phyloP scores from a whole-genome alignment of 1,140 invertebrate genomes.

The Panagrolaimus sp. region DNA sequence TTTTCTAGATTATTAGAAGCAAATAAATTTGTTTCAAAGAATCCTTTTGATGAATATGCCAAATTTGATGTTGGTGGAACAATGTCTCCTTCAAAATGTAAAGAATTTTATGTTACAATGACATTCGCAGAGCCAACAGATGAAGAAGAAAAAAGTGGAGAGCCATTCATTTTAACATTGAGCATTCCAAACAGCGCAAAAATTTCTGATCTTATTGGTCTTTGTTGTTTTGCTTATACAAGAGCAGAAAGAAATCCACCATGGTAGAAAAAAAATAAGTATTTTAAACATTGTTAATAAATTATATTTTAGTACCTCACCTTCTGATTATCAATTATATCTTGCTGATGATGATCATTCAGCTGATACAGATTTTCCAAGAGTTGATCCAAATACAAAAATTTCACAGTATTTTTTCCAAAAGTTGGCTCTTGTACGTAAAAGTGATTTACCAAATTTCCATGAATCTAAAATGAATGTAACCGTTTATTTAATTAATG shows the following conservation, averaged over 20 bases:
- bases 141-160: background rate
- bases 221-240: slow-evolving; percentile 10
- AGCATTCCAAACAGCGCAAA: background rate
- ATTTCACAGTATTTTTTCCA: background rate
- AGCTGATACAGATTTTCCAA: background rate
- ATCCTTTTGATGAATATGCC: background rate
- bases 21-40: no score
- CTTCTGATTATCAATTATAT: background rate
- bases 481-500: background rate
- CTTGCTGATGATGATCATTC: background rate
- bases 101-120: background rate
- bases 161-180: slow-evolving; percentile 1
- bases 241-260: background rate
- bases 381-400: background rate
- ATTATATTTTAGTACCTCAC: background rate
- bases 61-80: background rate
- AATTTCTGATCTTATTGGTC: slow-evolving; percentile 4
- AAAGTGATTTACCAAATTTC: background rate
- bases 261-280: background rate
- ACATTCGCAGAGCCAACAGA: background rate
- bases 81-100: background rate
- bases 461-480: background rate
- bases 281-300: background rate
- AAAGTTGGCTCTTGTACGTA: slow-evolving; percentile 1
- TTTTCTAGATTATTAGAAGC: no score